A percentile compares a stretch with the other conserved stretches of the same genome.
These are phyloP conservation scores for Pristionchus mayeri DNA, from an alignment of 2,888 invertebrate genomes.

Conservation along the genomic window DNA sequence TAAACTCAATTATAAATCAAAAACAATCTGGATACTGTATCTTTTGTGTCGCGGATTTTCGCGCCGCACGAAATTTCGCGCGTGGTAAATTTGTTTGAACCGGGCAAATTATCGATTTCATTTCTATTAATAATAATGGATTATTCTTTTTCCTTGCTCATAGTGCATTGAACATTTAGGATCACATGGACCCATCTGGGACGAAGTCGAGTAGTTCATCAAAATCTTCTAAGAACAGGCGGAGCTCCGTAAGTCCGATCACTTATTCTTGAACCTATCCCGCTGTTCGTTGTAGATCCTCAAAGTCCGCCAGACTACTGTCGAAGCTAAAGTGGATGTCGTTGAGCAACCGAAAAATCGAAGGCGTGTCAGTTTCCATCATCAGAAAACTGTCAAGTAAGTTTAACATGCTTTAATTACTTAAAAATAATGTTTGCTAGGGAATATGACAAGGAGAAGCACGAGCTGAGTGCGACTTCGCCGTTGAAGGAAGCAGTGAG, in stretches of 20 bases:
- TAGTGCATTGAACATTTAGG: background rate
- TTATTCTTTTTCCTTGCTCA: background rate
- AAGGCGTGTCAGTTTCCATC: constrained; percentile 45
- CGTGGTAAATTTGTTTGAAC: background rate
- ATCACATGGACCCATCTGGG: background rate
- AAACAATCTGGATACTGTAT: background rate
- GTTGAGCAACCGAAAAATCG: constrained; percentile 26
- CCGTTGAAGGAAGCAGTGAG: constrained; percentile 32
- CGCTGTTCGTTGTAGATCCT: constrained; percentile 6
- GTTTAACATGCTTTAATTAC: background rate
- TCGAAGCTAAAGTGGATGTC: background rate
- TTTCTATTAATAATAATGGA: too few species aligned
- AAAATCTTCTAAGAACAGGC: constrained; percentile 18
- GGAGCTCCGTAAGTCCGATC: constrained; percentile 4
- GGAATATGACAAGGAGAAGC: constrained; percentile 46
- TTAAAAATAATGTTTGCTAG: background rate
- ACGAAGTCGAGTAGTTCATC: constrained; percentile 1
- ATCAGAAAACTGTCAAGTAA: constrained; percentile 46
- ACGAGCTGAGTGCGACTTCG: constrained; percentile 35
- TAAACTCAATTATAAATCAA: background rate
- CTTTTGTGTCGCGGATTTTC: too few species aligned
- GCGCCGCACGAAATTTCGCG: too few species aligned
- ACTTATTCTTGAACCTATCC: background rate
- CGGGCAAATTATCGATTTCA: too few species aligned
- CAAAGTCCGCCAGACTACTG: constrained; percentile 43